Percentiles rank a stretch among this genome's conserved stretches.
These are phyloP conservation scores for Malacoraja senta DNA, from an alignment of 2,797 vertebrate genomes.

Conservation along the genomic window DNA sequence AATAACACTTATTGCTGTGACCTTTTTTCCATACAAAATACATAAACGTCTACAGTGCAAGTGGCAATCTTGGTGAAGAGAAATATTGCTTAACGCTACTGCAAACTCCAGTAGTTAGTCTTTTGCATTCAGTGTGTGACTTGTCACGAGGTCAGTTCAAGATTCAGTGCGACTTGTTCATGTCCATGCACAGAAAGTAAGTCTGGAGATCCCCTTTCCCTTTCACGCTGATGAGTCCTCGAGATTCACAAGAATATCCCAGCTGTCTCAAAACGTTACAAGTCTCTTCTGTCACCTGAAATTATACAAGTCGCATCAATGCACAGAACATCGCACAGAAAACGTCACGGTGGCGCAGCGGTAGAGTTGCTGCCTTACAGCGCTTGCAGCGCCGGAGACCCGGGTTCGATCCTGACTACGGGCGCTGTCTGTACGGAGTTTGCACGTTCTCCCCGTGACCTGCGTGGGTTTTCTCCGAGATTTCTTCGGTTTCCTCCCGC, in stretches of 20 bases:
- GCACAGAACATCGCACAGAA: background rate
- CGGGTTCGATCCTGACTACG: too few relatives aligned
- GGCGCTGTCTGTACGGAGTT: too few relatives aligned
- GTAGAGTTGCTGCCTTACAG: too few relatives aligned
- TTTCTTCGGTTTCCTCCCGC: too few relatives aligned
- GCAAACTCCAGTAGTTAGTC: background rate
- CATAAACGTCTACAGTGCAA: background rate
- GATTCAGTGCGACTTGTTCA: slow-evolving; percentile 73
- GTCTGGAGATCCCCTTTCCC: slow-evolving; percentile 93
- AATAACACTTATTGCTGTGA: background rate
- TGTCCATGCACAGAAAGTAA: slow-evolving; percentile 91
- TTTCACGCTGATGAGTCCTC: slow-evolving; percentile 89
- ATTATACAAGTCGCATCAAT: background rate
- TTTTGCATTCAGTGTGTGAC: slow-evolving; percentile 49
- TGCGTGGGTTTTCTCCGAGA: too few relatives aligned
- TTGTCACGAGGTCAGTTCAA: background rate
- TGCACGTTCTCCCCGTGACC: too few relatives aligned
- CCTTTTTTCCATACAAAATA: background rate
- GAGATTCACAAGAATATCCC: slow-evolving; percentile 88
- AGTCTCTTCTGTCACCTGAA: slow-evolving; percentile 88
- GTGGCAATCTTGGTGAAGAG: background rate
- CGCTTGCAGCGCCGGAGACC: too few relatives aligned
- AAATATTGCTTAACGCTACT: slow-evolving; percentile 11
- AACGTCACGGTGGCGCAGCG: too few relatives aligned
- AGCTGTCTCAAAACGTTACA: slow-evolving; percentile 69